These are phyloP conservation scores for Clanis bilineata DNA, from an alignment of 2,888 invertebrate genomes.

Conservation along the genomic window DNA sequence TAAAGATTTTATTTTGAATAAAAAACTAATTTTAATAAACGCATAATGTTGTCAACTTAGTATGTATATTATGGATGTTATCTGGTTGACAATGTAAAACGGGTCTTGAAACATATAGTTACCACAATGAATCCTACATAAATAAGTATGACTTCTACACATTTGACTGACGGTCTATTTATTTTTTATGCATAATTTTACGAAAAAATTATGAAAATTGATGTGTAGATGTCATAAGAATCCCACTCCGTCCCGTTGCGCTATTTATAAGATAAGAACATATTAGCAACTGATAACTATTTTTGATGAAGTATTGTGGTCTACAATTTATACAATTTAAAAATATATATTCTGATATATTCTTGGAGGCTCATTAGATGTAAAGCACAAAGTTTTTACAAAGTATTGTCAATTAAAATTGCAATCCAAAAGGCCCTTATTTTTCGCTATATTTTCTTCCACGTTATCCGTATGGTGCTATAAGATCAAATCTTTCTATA, in stretches of 20 bases:
- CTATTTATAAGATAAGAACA: neutral
- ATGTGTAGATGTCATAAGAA: conserved; percentile 52
- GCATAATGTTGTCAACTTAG: conserved; percentile 23
- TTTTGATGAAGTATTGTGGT: conserved; percentile 7
- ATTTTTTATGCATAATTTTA: conserved; percentile 8
- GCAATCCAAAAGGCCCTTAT: conserved; percentile 19
- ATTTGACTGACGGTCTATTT: conserved; percentile 20
- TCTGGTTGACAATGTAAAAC: conserved; percentile 57
- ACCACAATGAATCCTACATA: conserved; percentile 72
- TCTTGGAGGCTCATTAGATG: conserved; percentile 15
- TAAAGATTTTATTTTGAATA: conserved; percentile 41
- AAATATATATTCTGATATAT: conserved; percentile 1
- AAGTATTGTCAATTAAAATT: conserved; percentile 6
- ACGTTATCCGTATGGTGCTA: conserved; percentile 74
- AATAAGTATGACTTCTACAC: conserved; percentile 45
- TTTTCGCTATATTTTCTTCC: conserved; percentile 34
- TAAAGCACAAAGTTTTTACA: neutral
- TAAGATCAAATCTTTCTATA: conserved; percentile 63
- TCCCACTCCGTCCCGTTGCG: conserved; percentile 57
- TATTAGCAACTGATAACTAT: conserved; percentile 6
- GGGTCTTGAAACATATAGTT: conserved; percentile 78
- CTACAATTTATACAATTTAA: neutral
- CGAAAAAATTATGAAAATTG: conserved; percentile 21
- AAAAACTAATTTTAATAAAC: conserved; percentile 29
- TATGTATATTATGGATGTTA: conserved; percentile 31